Evolutionary conservation across 2,113 vertebrate genomes (phyloP).

Genomic region (Chaetorhynchus papuensis): DNA sequence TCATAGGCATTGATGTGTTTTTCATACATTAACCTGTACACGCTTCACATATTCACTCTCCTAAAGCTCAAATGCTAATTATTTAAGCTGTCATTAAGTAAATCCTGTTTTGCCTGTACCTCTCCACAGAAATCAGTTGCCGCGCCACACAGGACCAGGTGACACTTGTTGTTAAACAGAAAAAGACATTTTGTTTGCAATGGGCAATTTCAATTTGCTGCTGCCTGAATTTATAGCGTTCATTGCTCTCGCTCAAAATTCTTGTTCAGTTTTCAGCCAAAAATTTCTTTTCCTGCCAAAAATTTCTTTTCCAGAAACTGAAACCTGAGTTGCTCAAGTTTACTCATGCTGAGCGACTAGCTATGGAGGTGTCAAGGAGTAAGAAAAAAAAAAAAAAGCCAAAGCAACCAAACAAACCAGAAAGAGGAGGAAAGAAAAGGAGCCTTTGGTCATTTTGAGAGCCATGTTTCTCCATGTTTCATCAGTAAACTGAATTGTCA

Average conservation of each 20-base stretch:
- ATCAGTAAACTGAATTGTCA: constrained; percentile 15
- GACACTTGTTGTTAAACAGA: background rate
- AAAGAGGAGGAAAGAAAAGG: background rate
- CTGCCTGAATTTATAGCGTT: constrained; percentile 1
- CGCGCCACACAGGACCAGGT: background rate
- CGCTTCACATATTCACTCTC: background rate
- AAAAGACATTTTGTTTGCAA: background rate
- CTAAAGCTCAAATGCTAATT: background rate
- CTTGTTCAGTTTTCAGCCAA: constrained; percentile 19
- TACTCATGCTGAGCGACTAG: background rate
- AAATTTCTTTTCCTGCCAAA: constrained; percentile 47
- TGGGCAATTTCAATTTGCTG: constrained; percentile 20
- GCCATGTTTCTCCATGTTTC: constrained; percentile 4
- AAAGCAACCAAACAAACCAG: background rate
- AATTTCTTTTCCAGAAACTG: constrained; percentile 43
- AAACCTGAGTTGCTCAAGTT: background rate
- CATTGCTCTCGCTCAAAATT: constrained; percentile 13
- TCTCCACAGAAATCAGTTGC: background rate
- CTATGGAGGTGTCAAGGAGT: background rate
- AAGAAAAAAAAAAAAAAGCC: background rate
- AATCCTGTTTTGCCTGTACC: background rate
- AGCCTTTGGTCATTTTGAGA: constrained; percentile 24
- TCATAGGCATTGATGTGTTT: background rate
- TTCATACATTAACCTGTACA: background rate
- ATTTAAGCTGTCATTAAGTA: background rate